phyloP scores from a whole-genome alignment of 2,113 vertebrate genomes.

The Chaenocephalus aceratus region DNA sequence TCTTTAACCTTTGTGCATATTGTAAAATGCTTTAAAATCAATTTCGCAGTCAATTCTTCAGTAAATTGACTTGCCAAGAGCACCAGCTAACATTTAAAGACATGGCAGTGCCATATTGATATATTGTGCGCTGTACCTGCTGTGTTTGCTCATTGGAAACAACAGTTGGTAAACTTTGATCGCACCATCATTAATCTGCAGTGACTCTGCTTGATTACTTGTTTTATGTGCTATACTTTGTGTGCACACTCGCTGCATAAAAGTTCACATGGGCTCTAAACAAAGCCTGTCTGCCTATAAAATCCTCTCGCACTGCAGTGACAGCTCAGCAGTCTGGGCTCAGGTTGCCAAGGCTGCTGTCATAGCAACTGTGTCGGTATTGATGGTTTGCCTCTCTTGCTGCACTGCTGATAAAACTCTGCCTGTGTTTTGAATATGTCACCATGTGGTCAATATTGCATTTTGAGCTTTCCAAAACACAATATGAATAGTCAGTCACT shows the following conservation, averaged over 20 bases:
- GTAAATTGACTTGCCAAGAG: not conserved
- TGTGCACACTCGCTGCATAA: conserved; percentile 25
- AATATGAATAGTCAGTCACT: not conserved
- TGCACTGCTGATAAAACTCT: conserved; percentile 24
- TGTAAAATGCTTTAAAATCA: conserved; percentile 35
- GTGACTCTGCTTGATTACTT: conserved; percentile 24
- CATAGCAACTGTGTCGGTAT: conserved; percentile 63
- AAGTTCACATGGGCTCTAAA: conserved; percentile 53
- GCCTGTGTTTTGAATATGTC: conserved; percentile 45
- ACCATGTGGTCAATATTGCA: not conserved
- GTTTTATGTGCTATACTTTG: conserved; percentile 57
- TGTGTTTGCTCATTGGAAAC: conserved; percentile 47
- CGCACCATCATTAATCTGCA: conserved; percentile 16
- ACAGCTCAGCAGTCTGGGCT: conserved; percentile 68
- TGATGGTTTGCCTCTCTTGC: conserved; percentile 24
- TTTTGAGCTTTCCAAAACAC: not conserved
- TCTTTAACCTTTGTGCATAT: conserved; percentile 36
- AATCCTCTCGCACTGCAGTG: conserved; percentile 48
- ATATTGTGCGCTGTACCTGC: not conserved
- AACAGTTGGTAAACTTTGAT: conserved; percentile 64
- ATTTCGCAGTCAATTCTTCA: conserved; percentile 7
- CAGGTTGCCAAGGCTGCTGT: conserved; percentile 56
- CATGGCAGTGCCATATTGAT: not conserved
- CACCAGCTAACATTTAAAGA: not conserved
- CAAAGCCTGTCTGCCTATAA: conserved; percentile 66